phyloP scores from a whole-genome alignment of 2,797 vertebrate species.

The Pipistrellus kuhlii region DNA sequence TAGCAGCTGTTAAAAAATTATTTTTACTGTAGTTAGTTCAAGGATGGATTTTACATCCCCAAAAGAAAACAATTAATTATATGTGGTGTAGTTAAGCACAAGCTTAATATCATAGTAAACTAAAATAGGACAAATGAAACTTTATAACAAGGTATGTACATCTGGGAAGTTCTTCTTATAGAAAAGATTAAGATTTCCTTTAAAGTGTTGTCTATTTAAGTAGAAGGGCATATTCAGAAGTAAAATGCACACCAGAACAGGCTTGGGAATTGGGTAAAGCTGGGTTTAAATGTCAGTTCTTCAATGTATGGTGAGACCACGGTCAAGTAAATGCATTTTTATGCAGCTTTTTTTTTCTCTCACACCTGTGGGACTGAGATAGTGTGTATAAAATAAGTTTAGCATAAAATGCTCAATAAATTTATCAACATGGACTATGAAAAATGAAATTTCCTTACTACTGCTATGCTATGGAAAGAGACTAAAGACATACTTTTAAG shows the following conservation, averaged over 20 bases:
- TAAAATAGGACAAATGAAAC: neutral
- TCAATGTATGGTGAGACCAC: neutral
- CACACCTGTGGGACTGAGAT: neutral
- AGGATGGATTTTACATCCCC: conserved; percentile 2
- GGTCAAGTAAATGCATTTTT: neutral
- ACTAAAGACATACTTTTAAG: conserved; percentile 1
- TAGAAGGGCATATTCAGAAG: neutral
- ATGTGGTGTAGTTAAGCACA: conserved; percentile 20
- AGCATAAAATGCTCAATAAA: neutral
- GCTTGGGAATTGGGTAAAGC: neutral
- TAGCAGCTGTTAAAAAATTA: conserved; percentile 90
- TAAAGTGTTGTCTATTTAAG: neutral
- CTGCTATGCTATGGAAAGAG: neutral
- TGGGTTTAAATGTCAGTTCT: neutral
- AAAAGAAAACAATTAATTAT: neutral
- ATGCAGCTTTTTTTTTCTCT: neutral
- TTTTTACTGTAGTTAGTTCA: neutral
- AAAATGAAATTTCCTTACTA: conserved; percentile 31
- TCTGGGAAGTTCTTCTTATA: neutral
- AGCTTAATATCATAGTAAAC: neutral
- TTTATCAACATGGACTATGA: neutral
- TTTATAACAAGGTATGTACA: neutral
- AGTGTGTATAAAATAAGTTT: neutral
- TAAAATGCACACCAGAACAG: neutral
- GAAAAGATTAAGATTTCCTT: neutral